Evolutionary conservation across 1,140 invertebrate species (phyloP), one percentile per base, ranked within the genome.

Genomic region (Orussus abietinus): DNA sequence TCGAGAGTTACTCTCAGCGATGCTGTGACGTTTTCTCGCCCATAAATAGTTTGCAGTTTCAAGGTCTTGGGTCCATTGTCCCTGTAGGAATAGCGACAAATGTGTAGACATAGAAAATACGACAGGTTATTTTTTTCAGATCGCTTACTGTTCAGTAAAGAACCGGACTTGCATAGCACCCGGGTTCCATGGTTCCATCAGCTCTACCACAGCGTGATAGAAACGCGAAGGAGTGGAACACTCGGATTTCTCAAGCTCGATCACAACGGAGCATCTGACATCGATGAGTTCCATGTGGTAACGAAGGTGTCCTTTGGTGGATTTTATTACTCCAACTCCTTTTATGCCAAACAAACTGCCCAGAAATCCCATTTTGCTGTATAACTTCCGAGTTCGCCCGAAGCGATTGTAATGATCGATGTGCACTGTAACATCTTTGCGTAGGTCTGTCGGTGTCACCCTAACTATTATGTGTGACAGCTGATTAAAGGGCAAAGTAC

Each of bases 391-490:
- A 6, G 47, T 47, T 43, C 58, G 53, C 13, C 25, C 31, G 17
- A 49, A 30, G 6, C 40, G 36, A 21, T 41, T 55, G 49, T 69
- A 57, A 13, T 54, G 33, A 37, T 72, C 67, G 4, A 70, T 44
- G 15, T 62, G 57, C 19, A 71, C 34, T 13, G 46, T 50, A 18
- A 63, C 45, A 37, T 59, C 19, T 31, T 68, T 48, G 6, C n/a
- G 22, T 25, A 25, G n/a, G 22, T 7, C 22, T n/a, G 22, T 25
- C 22, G n/a, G 76, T 21, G 80, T 74, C 15, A 89, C 74, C 55
- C 77, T 78, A 1, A 91, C 68, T 25, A 90, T 59, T 17, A 90
- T 67, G 57, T 92, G 88, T 4, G 85, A 83, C 68, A 80, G n/a
- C n/a, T n/a, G n/a, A n/a, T 79, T 14, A 74, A 62, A 2, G 77